Conservation (phyloP, 2,113 vertebrate species). For the Promerops cafer region DNA sequence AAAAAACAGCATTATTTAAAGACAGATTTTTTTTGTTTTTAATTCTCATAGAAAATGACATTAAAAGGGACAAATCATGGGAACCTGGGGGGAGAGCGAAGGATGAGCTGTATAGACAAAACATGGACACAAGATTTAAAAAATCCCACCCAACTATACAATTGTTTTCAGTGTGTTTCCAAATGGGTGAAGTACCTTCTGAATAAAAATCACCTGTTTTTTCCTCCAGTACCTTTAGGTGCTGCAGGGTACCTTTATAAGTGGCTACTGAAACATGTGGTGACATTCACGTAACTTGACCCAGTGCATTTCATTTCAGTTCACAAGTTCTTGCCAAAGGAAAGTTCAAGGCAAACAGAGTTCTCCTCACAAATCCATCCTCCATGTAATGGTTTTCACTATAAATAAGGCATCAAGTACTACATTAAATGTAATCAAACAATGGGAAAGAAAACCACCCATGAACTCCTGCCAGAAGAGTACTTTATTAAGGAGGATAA, state of each 20-base stretch:
- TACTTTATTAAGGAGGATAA: conserved; percentile 64
- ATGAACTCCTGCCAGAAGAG: neutral
- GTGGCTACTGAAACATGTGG: neutral
- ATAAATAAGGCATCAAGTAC: conserved; percentile 26
- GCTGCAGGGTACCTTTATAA: neutral
- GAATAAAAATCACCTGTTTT: neutral
- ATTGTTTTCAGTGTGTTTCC: neutral
- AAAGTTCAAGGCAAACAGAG: neutral
- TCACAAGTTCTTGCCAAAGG: neutral
- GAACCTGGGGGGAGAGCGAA: neutral
- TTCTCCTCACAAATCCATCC: neutral
- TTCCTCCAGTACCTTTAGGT: neutral
- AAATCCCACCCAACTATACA: neutral
- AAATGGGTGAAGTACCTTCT: neutral
- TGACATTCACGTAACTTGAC: neutral
- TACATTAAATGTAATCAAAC: neutral
- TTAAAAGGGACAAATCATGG: neutral
- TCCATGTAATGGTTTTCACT: neutral
- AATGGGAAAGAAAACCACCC: neutral
- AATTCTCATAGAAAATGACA: conserved; percentile 10
- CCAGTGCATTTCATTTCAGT: neutral
- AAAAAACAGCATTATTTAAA: neutral
- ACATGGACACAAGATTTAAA: neutral
- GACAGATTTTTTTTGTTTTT: neutral
- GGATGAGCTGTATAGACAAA: neutral